Evolutionary conservation across 2,113 vertebrate genomes (phyloP), one percentile per base, ranked within the genome.

Genomic region (Heterotis niloticus): DNA sequence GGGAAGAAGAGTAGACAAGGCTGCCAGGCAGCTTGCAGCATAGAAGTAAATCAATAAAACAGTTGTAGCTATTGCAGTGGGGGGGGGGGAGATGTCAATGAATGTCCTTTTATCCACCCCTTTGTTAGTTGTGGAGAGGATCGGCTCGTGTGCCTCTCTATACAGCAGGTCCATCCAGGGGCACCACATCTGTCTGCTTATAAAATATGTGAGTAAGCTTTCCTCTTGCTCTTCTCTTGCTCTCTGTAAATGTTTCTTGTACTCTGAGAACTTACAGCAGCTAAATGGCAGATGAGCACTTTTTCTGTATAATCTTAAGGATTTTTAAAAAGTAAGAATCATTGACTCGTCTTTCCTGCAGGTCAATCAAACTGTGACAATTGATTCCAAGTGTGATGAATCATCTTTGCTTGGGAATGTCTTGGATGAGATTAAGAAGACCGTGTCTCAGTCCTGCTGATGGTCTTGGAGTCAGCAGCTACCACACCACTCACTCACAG

Each of bases 151-250:
- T 44, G 95, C 98, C 64, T 99, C 98, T 62, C 95, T 99, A 96
- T 99, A 99, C 91, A 99, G 97, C 89, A 94, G 96, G 83, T 98
- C 98, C 64, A 95, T 99, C 92, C 98, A 99, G 92, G 97, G 96
- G 88, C 97, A 99, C 87, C 97, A 99, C 0, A 90, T 98, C 82
- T 99, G 97, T 91, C 92, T 99, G 83, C 93, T 99, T 88, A 94
- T 99, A 81, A 99, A 99, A 93, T 95, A 94, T 88, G 97, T 99
- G 86, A 96, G 97, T 66, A 14, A 17, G 0, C 5, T 0, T 51
- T 17, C 28, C 67, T 29, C n/a, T 44, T 11, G 59, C 23, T 75
- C 52, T n/a, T 73, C 24, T 73, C 14, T 20, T n/a, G n/a, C n/a
- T n/a, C 34, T 44, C 7, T 44, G 34, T 44, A 7, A 44, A 7